These are phyloP conservation scores for Lordiphosa andalusiaca DNA, from an alignment of 2,888 invertebrate species.

Conservation along the genomic window DNA sequence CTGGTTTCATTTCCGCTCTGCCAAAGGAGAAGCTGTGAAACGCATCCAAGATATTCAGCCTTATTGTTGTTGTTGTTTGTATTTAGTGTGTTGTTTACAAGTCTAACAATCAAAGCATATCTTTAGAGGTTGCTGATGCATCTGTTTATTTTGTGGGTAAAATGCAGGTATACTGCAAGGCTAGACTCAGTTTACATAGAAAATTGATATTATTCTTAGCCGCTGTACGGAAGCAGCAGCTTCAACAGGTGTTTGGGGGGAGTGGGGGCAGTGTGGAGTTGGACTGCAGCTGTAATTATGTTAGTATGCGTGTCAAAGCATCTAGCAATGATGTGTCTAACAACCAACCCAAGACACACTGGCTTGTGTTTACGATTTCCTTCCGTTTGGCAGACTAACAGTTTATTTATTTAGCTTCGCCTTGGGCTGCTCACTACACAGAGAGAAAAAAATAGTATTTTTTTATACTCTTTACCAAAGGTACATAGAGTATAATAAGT, in stretches of 20 bases:
- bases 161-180: constrained; percentile 60
- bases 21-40: constrained; percentile 63
- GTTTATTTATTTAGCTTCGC: constrained; percentile 66
- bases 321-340: constrained; percentile 34
- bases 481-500: no score
- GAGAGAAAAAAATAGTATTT: no score
- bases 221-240: constrained; percentile 65
- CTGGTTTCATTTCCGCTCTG: constrained; percentile 79
- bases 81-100: constrained; percentile 63
- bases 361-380: constrained; percentile 76
- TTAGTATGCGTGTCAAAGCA: constrained; percentile 73
- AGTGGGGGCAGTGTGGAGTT: constrained; percentile 33
- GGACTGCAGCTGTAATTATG: constrained; percentile 62
- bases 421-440: no score
- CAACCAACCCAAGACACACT: constrained; percentile 20
- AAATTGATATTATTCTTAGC: constrained; percentile 73
- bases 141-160: constrained; percentile 74
- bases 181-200: constrained; percentile 58
- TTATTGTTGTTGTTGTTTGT: constrained; percentile 53
- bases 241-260: constrained; percentile 56
- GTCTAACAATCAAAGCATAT: constrained; percentile 70
- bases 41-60: constrained; percentile 25
- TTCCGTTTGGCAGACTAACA: constrained; percentile 75
- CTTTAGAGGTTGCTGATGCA: constrained; percentile 46
- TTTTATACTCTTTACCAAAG: no score